These are phyloP conservation scores for Melipona quadrifasciata DNA, from an alignment of 1,140 invertebrate species.

Conservation along the genomic window DNA sequence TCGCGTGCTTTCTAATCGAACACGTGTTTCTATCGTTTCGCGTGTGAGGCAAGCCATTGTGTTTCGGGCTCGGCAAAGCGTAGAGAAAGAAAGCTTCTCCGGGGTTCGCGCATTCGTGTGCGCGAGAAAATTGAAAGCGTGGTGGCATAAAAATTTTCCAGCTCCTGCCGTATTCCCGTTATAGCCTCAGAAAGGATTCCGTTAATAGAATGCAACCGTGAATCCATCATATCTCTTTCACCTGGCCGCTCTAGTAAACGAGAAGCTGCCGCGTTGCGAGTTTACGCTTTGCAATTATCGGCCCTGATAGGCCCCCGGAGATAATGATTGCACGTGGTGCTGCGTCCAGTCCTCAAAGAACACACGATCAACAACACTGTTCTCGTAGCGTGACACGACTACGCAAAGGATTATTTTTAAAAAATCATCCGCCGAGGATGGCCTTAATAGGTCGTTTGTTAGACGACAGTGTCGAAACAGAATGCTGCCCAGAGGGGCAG, in stretches of 20 bases:
- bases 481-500: no score
- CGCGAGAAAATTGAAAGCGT: slow-evolving; percentile 37
- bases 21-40: neutral
- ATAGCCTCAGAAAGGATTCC: slow-evolving; percentile 58
- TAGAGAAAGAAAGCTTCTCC: slow-evolving; percentile 6
- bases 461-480: neutral
- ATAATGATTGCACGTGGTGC: slow-evolving; percentile 32
- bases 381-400: slow-evolving; percentile 32
- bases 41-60: neutral
- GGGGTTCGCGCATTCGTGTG: no score
- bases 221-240: neutral
- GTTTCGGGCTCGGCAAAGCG: neutral
- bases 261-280: neutral
- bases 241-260: neutral
- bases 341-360: slow-evolving; percentile 40
- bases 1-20: neutral
- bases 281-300: slow-evolving; percentile 33
- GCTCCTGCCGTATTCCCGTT: slow-evolving; percentile 26
- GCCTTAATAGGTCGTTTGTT: slow-evolving; percentile 36
- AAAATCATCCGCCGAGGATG: slow-evolving; percentile 27
- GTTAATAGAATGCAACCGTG: slow-evolving; percentile 54
- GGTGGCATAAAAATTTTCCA: slow-evolving; percentile 33
- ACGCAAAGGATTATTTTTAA: slow-evolving; percentile 43
- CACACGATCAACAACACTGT: slow-evolving; percentile 14
- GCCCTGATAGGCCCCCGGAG: slow-evolving; percentile 19